Evolutionary conservation across 2,797 vertebrate species (phyloP).

Genomic region (Amazona finschi): DNA sequence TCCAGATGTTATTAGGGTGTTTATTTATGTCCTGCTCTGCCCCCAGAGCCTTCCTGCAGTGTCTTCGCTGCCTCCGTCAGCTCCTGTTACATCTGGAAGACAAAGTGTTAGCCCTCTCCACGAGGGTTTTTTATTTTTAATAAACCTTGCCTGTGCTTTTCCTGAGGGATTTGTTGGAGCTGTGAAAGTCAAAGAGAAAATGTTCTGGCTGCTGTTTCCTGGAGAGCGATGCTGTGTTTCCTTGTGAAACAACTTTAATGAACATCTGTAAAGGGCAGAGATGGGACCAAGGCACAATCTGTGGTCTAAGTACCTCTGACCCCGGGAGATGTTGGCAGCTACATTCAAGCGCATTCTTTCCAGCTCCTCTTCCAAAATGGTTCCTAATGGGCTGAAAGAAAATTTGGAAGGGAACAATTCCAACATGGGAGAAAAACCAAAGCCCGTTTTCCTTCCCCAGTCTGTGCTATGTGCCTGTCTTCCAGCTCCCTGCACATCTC

Average conservation of each 20-base stretch:
- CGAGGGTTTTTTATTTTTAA: conserved; percentile 44
- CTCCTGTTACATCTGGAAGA: conserved; percentile 21
- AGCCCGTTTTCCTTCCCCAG: not conserved
- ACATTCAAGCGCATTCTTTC: not conserved
- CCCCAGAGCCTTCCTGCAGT: not conserved
- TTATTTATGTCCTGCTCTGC: not conserved
- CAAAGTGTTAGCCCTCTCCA: not conserved
- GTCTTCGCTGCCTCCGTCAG: not conserved
- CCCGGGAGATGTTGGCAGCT: not conserved
- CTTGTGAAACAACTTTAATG: not conserved
- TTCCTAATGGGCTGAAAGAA: not conserved
- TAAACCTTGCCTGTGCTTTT: conserved; percentile 19
- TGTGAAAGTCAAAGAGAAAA: not conserved
- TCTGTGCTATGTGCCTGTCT: not conserved
- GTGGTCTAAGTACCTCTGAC: not conserved
- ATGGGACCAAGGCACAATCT: not conserved
- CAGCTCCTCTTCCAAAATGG: not conserved
- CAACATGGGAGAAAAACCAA: not conserved
- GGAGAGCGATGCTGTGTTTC: not conserved
- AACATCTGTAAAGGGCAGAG: not conserved
- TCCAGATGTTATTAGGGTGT: not conserved
- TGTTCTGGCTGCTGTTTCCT: conserved; percentile 1
- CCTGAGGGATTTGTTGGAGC: conserved; percentile 33
- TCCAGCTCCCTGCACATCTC: not conserved
- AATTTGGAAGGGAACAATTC: not conserved